A percentile compares a stretch with the other conserved stretches of the same genome.
These are phyloP conservation scores for Ochotona princeps DNA, from an alignment of 2,113 vertebrate genomes.

Conservation along the genomic window DNA sequence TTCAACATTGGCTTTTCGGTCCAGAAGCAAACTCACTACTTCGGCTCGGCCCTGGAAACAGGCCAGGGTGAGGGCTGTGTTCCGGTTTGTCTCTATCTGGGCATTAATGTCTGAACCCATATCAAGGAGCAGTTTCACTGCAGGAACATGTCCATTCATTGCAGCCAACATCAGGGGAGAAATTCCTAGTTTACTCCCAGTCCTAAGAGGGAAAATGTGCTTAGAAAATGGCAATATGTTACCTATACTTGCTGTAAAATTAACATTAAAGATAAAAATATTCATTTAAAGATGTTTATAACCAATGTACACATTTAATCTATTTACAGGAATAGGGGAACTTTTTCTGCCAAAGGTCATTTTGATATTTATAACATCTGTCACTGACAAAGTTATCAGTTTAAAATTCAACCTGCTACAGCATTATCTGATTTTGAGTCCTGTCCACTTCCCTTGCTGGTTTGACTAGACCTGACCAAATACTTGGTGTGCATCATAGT, in stretches of 20 bases:
- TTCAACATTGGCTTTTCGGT: slow-evolving; percentile 98
- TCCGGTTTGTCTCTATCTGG: slow-evolving; percentile 99
- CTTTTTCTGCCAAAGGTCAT: too few relatives aligned
- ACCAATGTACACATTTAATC: slow-evolving; percentile 41
- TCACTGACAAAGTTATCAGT: too few relatives aligned
- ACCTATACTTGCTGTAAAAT: slow-evolving; percentile 38
- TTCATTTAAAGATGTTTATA: slow-evolving; percentile 44
- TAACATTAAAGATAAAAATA: slow-evolving; percentile 53
- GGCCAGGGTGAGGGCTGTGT: slow-evolving; percentile 97
- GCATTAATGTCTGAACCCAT: slow-evolving; percentile 99
- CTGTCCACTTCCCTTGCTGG: too few relatives aligned
- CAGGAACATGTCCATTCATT: slow-evolving; percentile 98
- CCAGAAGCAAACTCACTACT: slow-evolving; percentile 97
- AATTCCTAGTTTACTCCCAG: slow-evolving; percentile 98
- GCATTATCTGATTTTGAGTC: too few relatives aligned
- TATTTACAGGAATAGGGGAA: background rate
- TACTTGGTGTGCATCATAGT: too few relatives aligned
- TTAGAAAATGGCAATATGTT: slow-evolving; percentile 68
- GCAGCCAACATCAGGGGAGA: slow-evolving; percentile 99
- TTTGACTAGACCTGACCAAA: too few relatives aligned
- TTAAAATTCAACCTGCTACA: too few relatives aligned
- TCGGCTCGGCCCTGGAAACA: slow-evolving; percentile 99
- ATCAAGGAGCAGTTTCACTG: slow-evolving; percentile 97
- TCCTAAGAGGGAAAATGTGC: slow-evolving; percentile 87
- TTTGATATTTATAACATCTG: too few relatives aligned